Evolutionary conservation across 2,888 invertebrate species (phyloP), one percentile per base, ranked within the genome.

Genomic region (Neoitamus cyanurus): DNA sequence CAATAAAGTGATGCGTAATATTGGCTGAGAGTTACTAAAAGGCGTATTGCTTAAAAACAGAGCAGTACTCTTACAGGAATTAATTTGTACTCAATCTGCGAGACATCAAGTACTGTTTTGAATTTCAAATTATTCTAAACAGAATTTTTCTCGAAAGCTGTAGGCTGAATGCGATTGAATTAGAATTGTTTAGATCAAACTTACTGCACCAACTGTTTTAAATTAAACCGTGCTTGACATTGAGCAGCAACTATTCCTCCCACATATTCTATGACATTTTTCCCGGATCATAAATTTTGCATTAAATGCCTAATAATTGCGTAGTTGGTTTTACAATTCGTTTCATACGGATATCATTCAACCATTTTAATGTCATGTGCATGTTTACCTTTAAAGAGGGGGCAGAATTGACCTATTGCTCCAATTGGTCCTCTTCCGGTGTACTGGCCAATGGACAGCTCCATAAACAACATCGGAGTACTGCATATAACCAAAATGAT

Each of bases 391-490:
- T 97, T 97, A 88, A 98, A 96, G 85, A 98, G 92, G 11, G 98
- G 98, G 90, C 97, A 98, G 86, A 98, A 94, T 92, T 97, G 97
- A 87, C 96, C 96, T 88, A 98, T 92, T 75, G 98, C 97, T 85
- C 97, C 96, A 87, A 98, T 97, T 69, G 98, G 97, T 84, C 98
- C 98, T 88, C 97, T 94, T 87, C 97, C 95, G 42, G 98, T 97
- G 90, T 96, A 97, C 91, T 98, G 98, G 42, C 98, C 98, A 87
- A 98, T 93, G 68, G 97, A 95, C 88, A 98, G 92, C 92, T 98
- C 98, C 97, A 98, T 97, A 90, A 97, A 97, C 86, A 98, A 93
- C 92, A 98, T 93, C 20, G 98, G 98, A 87, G 98, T 94, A 86
- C 98, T 97, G 90, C 98, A 97, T 88, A 97, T 93, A 88, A 97